Evolutionary conservation across 2,797 vertebrate genomes (phyloP), one percentile per base, ranked within the genome.

Genomic region (Dermochelys coriacea): DNA sequence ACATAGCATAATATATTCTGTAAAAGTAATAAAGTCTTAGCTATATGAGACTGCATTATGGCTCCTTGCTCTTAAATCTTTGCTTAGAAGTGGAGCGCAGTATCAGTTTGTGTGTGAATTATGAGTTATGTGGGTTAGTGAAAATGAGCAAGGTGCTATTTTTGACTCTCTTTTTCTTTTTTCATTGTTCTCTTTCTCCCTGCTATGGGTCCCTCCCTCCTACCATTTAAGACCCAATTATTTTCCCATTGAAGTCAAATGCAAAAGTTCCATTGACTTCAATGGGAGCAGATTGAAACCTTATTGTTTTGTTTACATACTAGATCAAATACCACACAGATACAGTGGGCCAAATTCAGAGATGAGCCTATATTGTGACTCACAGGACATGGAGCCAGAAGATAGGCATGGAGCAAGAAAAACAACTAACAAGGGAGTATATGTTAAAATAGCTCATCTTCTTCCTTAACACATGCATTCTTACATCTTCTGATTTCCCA

Each of bases 1-100:
- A 95, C 93, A 92, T 0, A 82, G 79, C 47, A 84, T 90, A 54
- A 78, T 5, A 93, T 75, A 88, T 84, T 86, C 85, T 14, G 55
- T 8, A 84, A 59, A 95, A 87, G 49, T 47, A 92, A 91, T 84
- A 59, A 84, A 87, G 75, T 31, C 54, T 50, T 75, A 92, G 50
- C 79, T 94, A 80, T 1, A 1, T 51, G 49, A 89, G 54, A 78
- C 57, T 68, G 80, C 61, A 80, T 37, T 5, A 4, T 29, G 34
- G 57, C n/a, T 55, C 59, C 82, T 54, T 78, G 79, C 61, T 85
- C 84, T 3, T 23, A 87, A 93, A 86, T n/a, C 31, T 84, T 79
- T 84, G 14, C 84, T 47, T 87, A 77, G n/a, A 91, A 37, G 75
- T 27, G 21, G 31, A 82, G 47, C 47, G 14, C 12, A 77, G 21